Evolutionary conservation across 1,140 invertebrate species (phyloP).

Genomic region (Drosophila arizonae): DNA sequence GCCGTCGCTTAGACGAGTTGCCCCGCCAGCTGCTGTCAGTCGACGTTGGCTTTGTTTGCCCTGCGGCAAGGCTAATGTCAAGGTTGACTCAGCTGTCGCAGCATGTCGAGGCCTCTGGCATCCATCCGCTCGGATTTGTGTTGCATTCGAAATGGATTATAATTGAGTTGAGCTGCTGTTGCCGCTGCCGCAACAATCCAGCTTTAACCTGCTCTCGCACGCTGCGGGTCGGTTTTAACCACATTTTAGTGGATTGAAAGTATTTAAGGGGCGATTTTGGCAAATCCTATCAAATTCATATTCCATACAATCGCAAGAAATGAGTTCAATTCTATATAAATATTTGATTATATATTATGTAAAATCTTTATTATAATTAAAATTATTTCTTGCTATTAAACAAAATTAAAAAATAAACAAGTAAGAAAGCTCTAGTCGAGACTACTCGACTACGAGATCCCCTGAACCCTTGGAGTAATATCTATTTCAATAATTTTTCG

Average conservation of each 20-base stretch:
- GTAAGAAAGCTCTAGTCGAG: no score
- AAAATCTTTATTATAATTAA: no score
- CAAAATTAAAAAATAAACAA: no score
- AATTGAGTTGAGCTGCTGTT: constrained; percentile 47
- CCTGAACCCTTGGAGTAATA: no score
- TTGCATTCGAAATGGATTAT: constrained; percentile 62
- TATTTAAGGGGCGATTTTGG: not conserved
- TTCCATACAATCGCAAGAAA: no score
- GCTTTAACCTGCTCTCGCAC: constrained; percentile 21
- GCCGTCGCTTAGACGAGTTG: constrained; percentile 20
- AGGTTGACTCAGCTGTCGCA: constrained; percentile 54
- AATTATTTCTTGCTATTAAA: no score
- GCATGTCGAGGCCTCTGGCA: constrained; percentile 38
- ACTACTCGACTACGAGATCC: no score
- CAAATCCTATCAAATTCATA: no score
- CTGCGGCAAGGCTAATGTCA: constrained; percentile 64
- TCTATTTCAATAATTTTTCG: no score
- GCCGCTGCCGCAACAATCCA: constrained; percentile 21
- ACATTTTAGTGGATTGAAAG: not conserved
- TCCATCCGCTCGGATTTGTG: constrained; percentile 41
- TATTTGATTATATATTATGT: no score
- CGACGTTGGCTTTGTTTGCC: constrained; percentile 40
- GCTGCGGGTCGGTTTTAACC: not conserved
- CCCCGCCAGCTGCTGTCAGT: constrained; percentile 24
- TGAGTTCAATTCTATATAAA: no score